A percentile compares a stretch with the other conserved stretches of the same genome.
Conservation (phyloP, 2,888 invertebrate genomes). For the Rhagonycha lutea region DNA sequence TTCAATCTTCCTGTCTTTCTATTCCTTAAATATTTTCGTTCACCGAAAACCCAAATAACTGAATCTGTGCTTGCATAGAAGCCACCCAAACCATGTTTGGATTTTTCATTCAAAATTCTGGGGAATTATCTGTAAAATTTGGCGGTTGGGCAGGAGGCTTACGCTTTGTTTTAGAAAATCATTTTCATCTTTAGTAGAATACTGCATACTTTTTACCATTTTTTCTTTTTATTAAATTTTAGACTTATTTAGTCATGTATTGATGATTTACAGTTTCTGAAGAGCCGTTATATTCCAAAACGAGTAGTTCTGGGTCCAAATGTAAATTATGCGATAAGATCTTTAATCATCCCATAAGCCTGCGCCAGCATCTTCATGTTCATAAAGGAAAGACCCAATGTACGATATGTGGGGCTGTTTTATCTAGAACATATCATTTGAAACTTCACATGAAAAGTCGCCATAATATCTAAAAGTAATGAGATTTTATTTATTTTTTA, state of each 20-base stretch:
- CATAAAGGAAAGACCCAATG: conserved; percentile 36
- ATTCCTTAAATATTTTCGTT: neutral
- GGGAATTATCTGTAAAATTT: too few relatives aligned
- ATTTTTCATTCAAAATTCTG: too few relatives aligned
- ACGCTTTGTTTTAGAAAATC: neutral
- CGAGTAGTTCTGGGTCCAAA: neutral
- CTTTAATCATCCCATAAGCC: conserved; percentile 21
- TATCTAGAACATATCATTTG: conserved; percentile 37
- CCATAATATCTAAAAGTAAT: neutral
- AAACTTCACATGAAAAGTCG: conserved; percentile 29
- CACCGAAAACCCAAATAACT: conserved; percentile 40
- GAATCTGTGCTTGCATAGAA: too few relatives aligned
- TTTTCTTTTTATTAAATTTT: neutral
- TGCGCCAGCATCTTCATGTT: conserved; percentile 30
- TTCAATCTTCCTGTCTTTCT: neutral
- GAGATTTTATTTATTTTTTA: neutral
- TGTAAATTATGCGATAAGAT: conserved; percentile 29
- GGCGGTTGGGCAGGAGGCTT: too few relatives aligned
- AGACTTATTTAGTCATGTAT: neutral
- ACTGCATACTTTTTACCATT: neutral
- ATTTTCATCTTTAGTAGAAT: neutral
- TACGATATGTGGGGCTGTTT: conserved; percentile 34
- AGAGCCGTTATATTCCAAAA: neutral
- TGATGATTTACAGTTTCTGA: neutral
- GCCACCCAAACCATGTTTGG: too few relatives aligned